These are phyloP conservation scores for Physella acuta DNA, from an alignment of 1,140 invertebrate genomes.

Conservation along the genomic window DNA sequence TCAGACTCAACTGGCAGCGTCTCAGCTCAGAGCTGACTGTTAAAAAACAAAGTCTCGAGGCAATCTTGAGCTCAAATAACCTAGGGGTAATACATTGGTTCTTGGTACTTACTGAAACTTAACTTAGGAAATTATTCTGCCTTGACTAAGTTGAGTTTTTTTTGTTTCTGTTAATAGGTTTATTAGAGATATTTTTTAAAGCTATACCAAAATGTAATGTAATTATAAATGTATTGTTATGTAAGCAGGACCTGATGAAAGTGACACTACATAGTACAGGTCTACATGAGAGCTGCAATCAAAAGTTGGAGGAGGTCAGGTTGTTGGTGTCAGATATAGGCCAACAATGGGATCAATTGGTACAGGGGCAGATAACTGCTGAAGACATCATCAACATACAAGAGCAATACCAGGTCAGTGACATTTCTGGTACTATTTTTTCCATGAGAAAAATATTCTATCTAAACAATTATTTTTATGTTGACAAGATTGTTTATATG, in stretches of 20 bases:
- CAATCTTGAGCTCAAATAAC: constrained; percentile 34
- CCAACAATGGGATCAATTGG: constrained; percentile 43
- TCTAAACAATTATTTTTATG: no score
- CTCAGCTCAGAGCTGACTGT: constrained; percentile 41
- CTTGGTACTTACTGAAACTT: no score
- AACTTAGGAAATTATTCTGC: no score
- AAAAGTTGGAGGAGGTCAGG: constrained; percentile 39
- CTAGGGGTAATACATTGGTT: constrained; percentile 38
- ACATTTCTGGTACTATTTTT: no score
- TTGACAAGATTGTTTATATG: no score
- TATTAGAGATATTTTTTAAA: no score
- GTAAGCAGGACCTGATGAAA: constrained; percentile 18
- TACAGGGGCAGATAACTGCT: constrained; percentile 43
- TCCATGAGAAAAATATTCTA: no score
- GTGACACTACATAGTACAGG: constrained; percentile 9
- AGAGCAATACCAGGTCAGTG: constrained; percentile 42
- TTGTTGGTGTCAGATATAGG: constrained; percentile 41
- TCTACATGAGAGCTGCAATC: constrained; percentile 6
- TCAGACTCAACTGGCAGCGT: constrained; percentile 44
- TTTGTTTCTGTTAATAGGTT: no score
- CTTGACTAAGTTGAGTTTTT: no score
- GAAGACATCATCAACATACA: constrained; percentile 49
- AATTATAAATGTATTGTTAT: no score
- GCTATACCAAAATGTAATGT: no score
- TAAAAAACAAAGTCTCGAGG: constrained; percentile 47